These are phyloP conservation scores for Lacerta viridis DNA, from an alignment of 2,797 vertebrate species.

Conservation along the genomic window DNA sequence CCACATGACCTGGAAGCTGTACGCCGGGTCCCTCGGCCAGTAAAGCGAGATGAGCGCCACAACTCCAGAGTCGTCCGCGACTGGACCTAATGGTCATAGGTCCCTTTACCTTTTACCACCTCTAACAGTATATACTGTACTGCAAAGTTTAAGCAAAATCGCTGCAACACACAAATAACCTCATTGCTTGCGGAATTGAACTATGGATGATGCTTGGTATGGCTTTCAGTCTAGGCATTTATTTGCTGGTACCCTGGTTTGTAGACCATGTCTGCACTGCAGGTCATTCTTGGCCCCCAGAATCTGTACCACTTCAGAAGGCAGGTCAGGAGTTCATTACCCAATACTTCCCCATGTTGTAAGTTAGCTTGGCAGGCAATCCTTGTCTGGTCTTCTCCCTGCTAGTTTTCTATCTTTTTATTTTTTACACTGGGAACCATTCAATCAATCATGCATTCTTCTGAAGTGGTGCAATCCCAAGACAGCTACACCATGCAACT, in stretches of 20 bases:
- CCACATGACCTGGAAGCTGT: too few species aligned
- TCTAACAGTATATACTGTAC: background rate
- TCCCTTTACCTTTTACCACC: too few species aligned
- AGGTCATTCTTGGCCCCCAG: background rate
- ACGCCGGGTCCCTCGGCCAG: too few species aligned
- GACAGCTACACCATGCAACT: background rate
- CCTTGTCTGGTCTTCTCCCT: background rate
- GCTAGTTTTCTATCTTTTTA: background rate
- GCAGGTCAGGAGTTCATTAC: background rate
- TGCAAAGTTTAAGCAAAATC: background rate
- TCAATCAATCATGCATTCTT: background rate
- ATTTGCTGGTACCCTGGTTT: background rate
- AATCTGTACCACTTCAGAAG: background rate
- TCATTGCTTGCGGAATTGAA: background rate
- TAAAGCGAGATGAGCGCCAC: too few species aligned
- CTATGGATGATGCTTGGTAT: background rate
- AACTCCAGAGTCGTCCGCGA: too few species aligned
- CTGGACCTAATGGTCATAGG: too few species aligned
- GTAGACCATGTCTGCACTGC: background rate
- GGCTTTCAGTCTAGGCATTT: background rate
- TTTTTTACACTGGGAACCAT: background rate
- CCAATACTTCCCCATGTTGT: background rate
- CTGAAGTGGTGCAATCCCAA: too few species aligned
- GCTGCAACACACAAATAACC: background rate
- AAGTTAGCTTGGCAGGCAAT: background rate